These are phyloP conservation scores for Esox lucius DNA, from an alignment of 2,797 vertebrate species.

Conservation along the genomic window DNA sequence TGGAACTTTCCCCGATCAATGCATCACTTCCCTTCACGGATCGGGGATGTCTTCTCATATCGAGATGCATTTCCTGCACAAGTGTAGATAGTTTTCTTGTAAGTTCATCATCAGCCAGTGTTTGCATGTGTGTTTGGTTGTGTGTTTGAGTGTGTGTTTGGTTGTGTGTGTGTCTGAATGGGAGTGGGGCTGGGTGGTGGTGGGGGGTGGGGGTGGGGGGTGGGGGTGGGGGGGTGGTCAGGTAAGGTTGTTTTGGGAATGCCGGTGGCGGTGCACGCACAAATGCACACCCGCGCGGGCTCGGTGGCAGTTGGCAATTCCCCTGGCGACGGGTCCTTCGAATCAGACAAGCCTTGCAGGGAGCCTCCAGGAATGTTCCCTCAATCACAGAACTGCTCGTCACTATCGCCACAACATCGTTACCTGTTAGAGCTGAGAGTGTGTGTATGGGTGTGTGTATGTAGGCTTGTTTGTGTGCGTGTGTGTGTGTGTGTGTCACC, in stretches of 20 bases:
- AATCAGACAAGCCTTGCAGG: constrained; percentile 76
- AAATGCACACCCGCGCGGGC: constrained; percentile 21
- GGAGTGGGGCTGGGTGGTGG: neutral
- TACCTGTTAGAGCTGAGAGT: constrained; percentile 47
- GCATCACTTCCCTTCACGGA: constrained; percentile 39
- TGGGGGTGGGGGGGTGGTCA: constrained; percentile 11
- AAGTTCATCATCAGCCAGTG: constrained; percentile 26
- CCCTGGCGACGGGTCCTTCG: constrained; percentile 56
- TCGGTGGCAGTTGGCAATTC: constrained; percentile 34
- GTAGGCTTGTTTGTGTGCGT: neutral
- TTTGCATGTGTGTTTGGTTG: neutral
- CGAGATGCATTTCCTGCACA: constrained; percentile 55
- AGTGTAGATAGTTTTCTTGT: constrained; percentile 12
- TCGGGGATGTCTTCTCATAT: constrained; percentile 56
- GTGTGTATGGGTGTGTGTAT: neutral
- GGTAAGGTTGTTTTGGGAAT: constrained; percentile 34
- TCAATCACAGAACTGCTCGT: constrained; percentile 64
- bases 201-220: neutral
- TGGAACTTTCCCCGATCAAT: constrained; percentile 63
- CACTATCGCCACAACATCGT: constrained; percentile 58
- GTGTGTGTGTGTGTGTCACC: constrained; percentile 29
- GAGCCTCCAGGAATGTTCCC: constrained; percentile 79
- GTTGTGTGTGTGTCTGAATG: constrained; percentile 2
- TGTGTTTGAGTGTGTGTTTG: neutral
- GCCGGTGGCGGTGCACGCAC: constrained; percentile 25